Conservation (phyloP, 2,797 vertebrate species). For the Eospalax fontanierii region DNA sequence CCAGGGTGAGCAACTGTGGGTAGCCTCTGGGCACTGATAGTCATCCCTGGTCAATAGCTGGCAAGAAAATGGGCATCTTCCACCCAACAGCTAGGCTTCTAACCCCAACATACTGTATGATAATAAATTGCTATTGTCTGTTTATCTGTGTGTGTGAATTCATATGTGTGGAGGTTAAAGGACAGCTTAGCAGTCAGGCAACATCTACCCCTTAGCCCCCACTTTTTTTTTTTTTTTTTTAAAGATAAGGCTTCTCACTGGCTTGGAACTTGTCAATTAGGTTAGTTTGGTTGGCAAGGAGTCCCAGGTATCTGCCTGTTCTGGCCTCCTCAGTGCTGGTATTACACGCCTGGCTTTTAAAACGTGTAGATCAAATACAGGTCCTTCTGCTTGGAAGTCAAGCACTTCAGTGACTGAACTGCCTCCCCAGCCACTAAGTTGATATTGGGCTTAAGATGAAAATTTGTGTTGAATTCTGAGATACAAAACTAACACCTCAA, state of each 20-base stretch:
- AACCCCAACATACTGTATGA: neutral
- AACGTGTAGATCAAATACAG: neutral
- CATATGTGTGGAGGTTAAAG: neutral
- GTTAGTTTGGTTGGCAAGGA: neutral
- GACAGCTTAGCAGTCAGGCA: neutral
- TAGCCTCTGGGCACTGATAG: neutral
- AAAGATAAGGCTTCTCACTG: neutral
- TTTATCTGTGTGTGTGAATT: neutral
- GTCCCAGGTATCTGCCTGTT: neutral
- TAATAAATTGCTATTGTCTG: neutral
- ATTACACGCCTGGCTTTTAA: neutral
- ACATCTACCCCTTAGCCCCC: fast-evolving
- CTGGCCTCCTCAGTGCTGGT: neutral
- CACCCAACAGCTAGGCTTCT: neutral
- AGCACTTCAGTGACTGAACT: too few relatives aligned
- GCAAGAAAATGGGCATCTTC: neutral
- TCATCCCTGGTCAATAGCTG: neutral
- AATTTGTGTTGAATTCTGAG: neutral
- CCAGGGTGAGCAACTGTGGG: neutral
- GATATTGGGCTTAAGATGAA: neutral
- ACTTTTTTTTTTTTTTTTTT: neutral
- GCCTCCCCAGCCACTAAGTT: neutral
- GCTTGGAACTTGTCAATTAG: neutral
- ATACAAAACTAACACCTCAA: neutral
- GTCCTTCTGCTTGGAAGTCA: neutral